phyloP scores from a whole-genome alignment of 2,113 vertebrate genomes.

The Rhadina sibilatrix region DNA sequence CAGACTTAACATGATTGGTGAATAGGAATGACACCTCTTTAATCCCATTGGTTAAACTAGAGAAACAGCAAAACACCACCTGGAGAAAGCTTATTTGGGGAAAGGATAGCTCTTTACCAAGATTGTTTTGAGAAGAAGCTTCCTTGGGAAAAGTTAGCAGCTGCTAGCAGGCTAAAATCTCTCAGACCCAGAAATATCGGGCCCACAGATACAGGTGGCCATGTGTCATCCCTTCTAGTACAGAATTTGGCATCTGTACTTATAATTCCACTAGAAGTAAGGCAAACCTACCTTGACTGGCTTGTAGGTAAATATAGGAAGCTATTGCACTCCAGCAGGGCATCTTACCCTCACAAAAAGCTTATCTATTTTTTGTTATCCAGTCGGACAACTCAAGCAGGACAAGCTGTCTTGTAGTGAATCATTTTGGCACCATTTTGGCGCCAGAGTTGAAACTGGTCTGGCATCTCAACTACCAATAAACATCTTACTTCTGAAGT shows the following conservation, averaged over 20 bases:
- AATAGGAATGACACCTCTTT: too few relatives aligned
- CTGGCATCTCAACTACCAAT: background rate
- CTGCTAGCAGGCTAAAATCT: too few relatives aligned
- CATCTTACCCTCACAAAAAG: background rate
- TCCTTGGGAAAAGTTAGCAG: too few relatives aligned
- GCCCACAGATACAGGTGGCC: background rate
- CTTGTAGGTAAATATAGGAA: background rate
- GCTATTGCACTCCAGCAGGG: background rate
- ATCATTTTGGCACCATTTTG: background rate
- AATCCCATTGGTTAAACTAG: too few relatives aligned
- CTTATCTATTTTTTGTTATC: too few relatives aligned
- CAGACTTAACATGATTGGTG: too few relatives aligned
- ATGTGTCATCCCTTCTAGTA: too few relatives aligned
- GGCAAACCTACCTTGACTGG: background rate
- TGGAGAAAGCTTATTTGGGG: too few relatives aligned
- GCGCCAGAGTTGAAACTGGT: background rate
- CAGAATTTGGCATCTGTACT: background rate
- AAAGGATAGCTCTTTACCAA: too few relatives aligned
- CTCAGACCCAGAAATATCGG: too few relatives aligned
- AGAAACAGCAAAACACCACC: too few relatives aligned
- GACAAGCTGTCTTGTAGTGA: background rate
- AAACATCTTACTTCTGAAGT: background rate
- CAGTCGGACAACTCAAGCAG: background rate
- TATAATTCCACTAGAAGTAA: background rate
- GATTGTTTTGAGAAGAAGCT: too few relatives aligned